Conservation (phyloP, 2,797 vertebrate species). For the Poeciliopsis infans region DNA sequence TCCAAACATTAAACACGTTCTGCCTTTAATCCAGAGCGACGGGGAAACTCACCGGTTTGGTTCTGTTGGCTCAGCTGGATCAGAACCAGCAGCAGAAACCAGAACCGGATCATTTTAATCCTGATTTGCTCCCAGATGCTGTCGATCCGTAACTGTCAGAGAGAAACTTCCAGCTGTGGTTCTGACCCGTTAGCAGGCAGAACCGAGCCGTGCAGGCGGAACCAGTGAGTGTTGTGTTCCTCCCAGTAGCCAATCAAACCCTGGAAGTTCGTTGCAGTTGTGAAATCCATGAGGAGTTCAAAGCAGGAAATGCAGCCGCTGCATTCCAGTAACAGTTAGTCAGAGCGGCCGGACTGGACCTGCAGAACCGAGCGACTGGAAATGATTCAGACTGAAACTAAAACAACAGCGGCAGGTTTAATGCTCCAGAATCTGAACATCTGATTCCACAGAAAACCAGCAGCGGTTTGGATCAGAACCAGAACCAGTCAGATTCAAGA, state of each 20-base stretch:
- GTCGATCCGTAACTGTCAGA: not conserved
- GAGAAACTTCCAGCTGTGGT: not conserved
- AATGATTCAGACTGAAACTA: not conserved
- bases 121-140: not conserved
- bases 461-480: too few relatives aligned
- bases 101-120: constrained; percentile 27
- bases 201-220: not conserved
- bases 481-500: not conserved
- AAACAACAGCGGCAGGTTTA: not conserved
- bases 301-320: constrained; percentile 39
- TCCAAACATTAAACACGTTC: not conserved
- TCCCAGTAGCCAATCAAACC: not conserved
- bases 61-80: constrained; percentile 15
- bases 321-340: constrained; percentile 58
- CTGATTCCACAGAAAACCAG: not conserved
- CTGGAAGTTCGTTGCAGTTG: constrained; percentile 15
- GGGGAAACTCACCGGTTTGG: constrained; percentile 48
- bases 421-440: not conserved
- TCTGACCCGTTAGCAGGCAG: too few relatives aligned
- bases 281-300: constrained; percentile 44
- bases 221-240: constrained; percentile 13
- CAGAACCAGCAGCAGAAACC: constrained; percentile 45
- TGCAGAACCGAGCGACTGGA: not conserved
- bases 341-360: constrained; percentile 27
- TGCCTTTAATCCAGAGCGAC: not conserved